Evolutionary conservation across 2,113 vertebrate genomes (phyloP).

Genomic region (Chaetorhynchus papuensis): DNA sequence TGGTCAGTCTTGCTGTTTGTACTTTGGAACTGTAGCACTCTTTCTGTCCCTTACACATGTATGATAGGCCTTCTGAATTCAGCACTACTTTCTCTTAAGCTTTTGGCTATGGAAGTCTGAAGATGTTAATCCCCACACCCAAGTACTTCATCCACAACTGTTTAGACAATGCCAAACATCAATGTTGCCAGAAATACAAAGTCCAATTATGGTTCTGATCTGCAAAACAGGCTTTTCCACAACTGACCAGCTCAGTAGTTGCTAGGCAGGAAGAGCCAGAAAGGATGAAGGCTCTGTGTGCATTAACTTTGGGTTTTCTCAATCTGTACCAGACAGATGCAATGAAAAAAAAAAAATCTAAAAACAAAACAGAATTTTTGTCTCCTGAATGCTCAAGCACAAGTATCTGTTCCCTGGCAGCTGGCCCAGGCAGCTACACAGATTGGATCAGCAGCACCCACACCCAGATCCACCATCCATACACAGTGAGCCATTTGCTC

Average conservation of each 20-base stretch:
- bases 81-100: neutral
- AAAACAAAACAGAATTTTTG: neutral
- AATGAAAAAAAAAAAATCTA: neutral
- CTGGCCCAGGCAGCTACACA: constrained; percentile 1
- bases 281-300: neutral
- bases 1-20: neutral
- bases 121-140: neutral
- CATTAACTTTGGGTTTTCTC: neutral
- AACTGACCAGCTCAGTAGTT: neutral
- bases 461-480: neutral
- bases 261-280: neutral
- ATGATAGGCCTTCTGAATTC: neutral
- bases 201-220: neutral
- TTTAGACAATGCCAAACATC: neutral
- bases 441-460: neutral
- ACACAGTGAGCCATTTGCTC: neutral
- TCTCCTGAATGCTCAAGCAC: neutral
- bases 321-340: constrained; percentile 61
- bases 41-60: neutral
- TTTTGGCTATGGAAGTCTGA: neutral
- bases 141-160: neutral
- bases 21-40: neutral
- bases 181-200: neutral
- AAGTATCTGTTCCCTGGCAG: neutral
- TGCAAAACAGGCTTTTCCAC: neutral